Base-by-base conservation (phyloP, 1,140 invertebrate species). In the Pararge aegeria region DNA sequence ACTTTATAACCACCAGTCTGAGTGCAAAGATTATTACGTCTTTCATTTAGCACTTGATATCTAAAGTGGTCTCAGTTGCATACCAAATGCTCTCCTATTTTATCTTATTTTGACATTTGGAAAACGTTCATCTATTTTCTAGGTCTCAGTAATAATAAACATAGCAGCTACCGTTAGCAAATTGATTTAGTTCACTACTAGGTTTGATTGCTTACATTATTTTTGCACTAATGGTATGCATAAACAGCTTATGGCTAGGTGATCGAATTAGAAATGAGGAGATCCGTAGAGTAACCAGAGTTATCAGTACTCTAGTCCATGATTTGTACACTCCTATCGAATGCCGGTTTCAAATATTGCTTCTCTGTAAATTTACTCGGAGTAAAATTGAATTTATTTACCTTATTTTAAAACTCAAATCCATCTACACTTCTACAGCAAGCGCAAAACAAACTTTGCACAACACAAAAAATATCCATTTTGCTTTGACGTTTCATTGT, bases 21-120 rank as follows among this genome's bases (percentile, higher is more conserved):
- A 34, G 30, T 34, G 30, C 30, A 18, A 42, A 42, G 38, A 42
- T 42, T 38, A 38, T 38, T 42, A 42, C 38, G 38, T 42, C 38
- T 42, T 18, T 42, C 38, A 42, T 19, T 42, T 42, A 16, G 15
- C 38, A 38, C 34, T 38, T 1, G 38, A 18, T 42, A 19, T 42
- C 38, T 18, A 18, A 42, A 42, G 38, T 42, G 38, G 38, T 34
- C 30, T 15, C 13, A 0, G 5, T 42, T 42, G 38, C 13, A 42
- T 42, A 42, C 15, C 15, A 42, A 42, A 42, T 19, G 38, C 13
- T 42, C 15, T 42, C 13, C 10, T 42, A 10, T 42, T 42, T 10
- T 42, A 5, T 34, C 10, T 40, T 40, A 30, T 34, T 34, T 42
- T 42, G 38, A 42, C 38, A 42, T 42, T 42, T 16, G 38, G 38